A percentile compares a stretch with the other conserved stretches of the same genome.
phyloP scores from a whole-genome alignment of 2,113 vertebrate genomes.

The Limnothrissa miodon region DNA sequence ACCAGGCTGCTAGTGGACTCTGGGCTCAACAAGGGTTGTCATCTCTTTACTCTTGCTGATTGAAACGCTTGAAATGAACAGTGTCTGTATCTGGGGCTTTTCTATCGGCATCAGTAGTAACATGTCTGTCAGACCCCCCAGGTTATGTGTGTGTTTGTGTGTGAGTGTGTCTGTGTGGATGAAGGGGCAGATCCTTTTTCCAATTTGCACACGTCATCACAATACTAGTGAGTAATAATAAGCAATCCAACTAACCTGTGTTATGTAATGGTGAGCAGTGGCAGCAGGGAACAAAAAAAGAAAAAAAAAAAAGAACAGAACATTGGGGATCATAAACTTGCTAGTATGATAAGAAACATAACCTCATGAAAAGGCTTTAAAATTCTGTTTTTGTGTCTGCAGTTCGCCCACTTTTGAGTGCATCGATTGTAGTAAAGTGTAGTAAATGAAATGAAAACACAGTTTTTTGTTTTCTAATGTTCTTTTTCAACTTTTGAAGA shows the following conservation, averaged over 20 bases:
- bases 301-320: not conserved
- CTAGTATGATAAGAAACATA: too few species aligned
- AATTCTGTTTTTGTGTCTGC: too few species aligned
- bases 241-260: constrained; percentile 17
- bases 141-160: not conserved
- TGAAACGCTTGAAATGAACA: not conserved
- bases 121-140: constrained; percentile 1
- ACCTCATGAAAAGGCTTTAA: too few species aligned
- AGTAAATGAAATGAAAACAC: too few species aligned
- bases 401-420: too few species aligned
- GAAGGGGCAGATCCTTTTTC: too few species aligned
- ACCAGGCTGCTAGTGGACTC: not conserved
- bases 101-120: not conserved
- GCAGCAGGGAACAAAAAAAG: constrained; percentile 8
- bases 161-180: not conserved
- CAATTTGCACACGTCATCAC: not conserved
- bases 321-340: too few species aligned
- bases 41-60: not conserved
- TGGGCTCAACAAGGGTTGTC: not conserved
- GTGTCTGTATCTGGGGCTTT: not conserved
- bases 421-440: too few species aligned
- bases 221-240: not conserved
- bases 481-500: too few species aligned
- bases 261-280: not conserved
- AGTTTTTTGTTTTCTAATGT: too few species aligned